phyloP scores from a whole-genome alignment of 2,797 vertebrate genomes.

The Neopelma chrysocephalum region DNA sequence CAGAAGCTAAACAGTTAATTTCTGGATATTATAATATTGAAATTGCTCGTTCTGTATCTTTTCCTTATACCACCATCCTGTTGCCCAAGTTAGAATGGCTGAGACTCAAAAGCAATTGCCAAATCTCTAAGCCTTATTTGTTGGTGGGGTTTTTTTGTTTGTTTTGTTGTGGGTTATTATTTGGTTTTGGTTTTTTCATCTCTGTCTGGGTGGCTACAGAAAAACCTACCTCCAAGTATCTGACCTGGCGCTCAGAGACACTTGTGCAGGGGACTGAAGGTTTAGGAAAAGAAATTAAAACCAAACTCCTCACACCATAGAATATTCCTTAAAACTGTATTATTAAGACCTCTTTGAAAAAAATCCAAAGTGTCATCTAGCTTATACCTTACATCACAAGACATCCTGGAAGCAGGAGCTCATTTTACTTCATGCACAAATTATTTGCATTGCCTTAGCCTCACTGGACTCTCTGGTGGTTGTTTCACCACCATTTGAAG shows the following conservation, averaged over 20 bases:
- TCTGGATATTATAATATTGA: background rate
- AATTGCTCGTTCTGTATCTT: background rate
- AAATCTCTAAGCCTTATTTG: background rate
- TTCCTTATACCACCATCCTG: background rate
- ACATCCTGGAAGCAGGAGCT: background rate
- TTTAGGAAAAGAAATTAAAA: background rate
- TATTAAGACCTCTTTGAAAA: background rate
- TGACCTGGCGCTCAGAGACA: background rate
- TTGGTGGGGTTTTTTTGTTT: fast-evolving
- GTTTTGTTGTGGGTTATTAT: fast-evolving
- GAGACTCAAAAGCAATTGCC: background rate
- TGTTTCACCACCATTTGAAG: background rate
- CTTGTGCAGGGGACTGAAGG: background rate
- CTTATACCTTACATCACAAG: background rate
- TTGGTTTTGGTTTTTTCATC: background rate
- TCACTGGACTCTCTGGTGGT: background rate
- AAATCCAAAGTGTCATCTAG: background rate
- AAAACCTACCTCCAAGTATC: background rate
- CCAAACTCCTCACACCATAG: fast-evolving
- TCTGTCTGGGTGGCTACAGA: background rate
- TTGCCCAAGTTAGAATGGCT: background rate
- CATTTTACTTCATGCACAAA: background rate
- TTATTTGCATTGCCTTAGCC: background rate
- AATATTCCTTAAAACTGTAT: background rate
- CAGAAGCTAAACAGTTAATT: background rate